Conservation (phyloP, 2,888 invertebrate genomes). For the Lathronympha strigana region DNA sequence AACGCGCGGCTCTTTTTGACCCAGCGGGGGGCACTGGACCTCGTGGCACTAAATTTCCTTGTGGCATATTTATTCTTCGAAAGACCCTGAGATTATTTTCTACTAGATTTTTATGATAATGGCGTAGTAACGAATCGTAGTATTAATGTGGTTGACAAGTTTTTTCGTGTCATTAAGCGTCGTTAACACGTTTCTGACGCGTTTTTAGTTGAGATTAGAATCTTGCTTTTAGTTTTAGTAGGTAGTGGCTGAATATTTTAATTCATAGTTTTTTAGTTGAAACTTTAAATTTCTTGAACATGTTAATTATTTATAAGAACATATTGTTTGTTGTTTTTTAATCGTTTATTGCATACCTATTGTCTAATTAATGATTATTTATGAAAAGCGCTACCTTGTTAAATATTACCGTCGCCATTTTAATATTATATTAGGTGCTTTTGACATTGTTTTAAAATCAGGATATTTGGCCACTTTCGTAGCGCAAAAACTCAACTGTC, state of each 20-base stretch:
- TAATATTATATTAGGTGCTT: too few species aligned
- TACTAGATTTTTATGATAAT: constrained; percentile 81
- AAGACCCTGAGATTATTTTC: constrained; percentile 73
- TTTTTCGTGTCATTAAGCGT: constrained; percentile 46
- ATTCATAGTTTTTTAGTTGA: not conserved
- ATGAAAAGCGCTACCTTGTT: too few species aligned
- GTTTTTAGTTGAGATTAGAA: constrained; percentile 44
- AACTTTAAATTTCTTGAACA: not conserved
- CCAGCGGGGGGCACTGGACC: constrained; percentile 67
- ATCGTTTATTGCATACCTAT: too few species aligned
- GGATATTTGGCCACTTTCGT: too few species aligned
- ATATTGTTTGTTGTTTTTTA: not conserved
- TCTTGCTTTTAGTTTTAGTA: constrained; percentile 16
- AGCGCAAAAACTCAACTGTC: too few species aligned
- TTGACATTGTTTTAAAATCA: too few species aligned
- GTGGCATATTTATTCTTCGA: constrained; percentile 78
- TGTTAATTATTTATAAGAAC: not conserved
- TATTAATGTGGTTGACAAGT: constrained; percentile 58
- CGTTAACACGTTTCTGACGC: constrained; percentile 40
- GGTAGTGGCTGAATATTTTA: not conserved
- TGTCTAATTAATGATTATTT: too few species aligned
- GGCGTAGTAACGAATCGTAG: constrained; percentile 59
- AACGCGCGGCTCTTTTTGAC: constrained; percentile 73
- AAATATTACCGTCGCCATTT: too few species aligned
- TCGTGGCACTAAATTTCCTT: constrained; percentile 73